These are phyloP conservation scores for Archaeoteleia sp. DNA, from an alignment of 2,888 invertebrate genomes.

Conservation along the genomic window DNA sequence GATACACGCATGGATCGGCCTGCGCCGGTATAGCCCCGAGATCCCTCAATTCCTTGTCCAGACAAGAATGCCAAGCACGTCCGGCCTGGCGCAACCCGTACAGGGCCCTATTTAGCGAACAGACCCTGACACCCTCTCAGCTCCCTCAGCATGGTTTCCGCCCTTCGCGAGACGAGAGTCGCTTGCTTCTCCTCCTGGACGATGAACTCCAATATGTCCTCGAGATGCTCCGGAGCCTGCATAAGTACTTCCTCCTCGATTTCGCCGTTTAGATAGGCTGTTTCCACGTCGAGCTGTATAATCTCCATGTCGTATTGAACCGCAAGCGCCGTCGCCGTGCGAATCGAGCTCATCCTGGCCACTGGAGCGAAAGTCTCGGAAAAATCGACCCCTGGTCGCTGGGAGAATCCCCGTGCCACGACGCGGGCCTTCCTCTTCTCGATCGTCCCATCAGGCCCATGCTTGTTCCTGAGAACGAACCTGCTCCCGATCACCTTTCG, in stretches of 20 bases:
- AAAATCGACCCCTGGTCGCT: slow-evolving; percentile 51
- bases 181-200: not conserved
- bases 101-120: slow-evolving; percentile 48
- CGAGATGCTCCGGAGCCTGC: slow-evolving; percentile 36
- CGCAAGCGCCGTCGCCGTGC: slow-evolving; percentile 50
- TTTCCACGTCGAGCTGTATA: slow-evolving; percentile 54
- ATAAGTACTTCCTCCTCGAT: slow-evolving; percentile 53
- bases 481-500: slow-evolving; percentile 33
- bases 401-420: slow-evolving; percentile 48
- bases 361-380: slow-evolving; percentile 53
- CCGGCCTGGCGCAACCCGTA: slow-evolving; percentile 53
- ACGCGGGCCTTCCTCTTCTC: slow-evolving; percentile 50
- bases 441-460: slow-evolving; percentile 33
- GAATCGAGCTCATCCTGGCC: slow-evolving; percentile 45
- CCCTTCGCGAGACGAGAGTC: not conserved
- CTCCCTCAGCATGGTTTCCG: slow-evolving; percentile 18
- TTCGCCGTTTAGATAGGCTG: slow-evolving; percentile 55
- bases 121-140: slow-evolving; percentile 44
- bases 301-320: slow-evolving; percentile 44
- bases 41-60: slow-evolving; percentile 16
- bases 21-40: slow-evolving; percentile 17
- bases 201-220: not conserved
- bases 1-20: slow-evolving; percentile 38
- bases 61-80: slow-evolving; percentile 44
- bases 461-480: slow-evolving; percentile 46